Evolutionary conservation across 2,888 invertebrate species (phyloP).

Genomic region (Harpalus rubripes): DNA sequence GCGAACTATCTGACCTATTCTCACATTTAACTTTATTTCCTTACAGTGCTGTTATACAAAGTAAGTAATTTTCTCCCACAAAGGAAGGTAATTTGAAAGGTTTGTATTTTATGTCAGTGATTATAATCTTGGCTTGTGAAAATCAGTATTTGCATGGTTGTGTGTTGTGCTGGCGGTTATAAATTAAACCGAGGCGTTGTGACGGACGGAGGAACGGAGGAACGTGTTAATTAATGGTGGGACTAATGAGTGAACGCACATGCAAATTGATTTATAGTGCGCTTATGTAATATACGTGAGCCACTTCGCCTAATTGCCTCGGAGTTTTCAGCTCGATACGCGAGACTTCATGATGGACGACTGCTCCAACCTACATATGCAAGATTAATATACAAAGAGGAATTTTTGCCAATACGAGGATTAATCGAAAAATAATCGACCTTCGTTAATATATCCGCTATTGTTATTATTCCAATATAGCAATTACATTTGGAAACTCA

Average conservation of each 20-base stretch:
- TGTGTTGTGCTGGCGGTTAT: conserved; percentile 1
- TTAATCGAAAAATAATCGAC: too few relatives aligned
- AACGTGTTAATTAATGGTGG: conserved; percentile 61
- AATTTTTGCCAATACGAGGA: too few relatives aligned
- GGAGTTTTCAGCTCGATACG: conserved; percentile 34
- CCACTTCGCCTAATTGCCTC: conserved; percentile 57
- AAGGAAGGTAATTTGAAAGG: neutral
- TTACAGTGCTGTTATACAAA: too few relatives aligned
- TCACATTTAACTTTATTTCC: too few relatives aligned
- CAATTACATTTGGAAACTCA: too few relatives aligned
- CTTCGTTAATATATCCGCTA: too few relatives aligned
- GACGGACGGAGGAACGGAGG: conserved; percentile 24
- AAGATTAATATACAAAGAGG: neutral
- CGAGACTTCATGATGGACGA: conserved; percentile 28
- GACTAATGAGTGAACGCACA: conserved; percentile 62
- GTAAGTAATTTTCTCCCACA: too few relatives aligned
- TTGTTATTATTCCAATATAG: too few relatives aligned
- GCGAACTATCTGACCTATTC: too few relatives aligned
- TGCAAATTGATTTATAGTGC: conserved; percentile 61
- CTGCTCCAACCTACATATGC: neutral
- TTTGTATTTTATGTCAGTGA: neutral
- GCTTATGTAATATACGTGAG: conserved; percentile 55
- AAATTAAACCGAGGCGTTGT: neutral
- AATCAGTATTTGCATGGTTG: conserved; percentile 2
- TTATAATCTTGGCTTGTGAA: conserved; percentile 2